Evolutionary conservation across 1,140 invertebrate species (phyloP), one percentile per base, ranked within the genome.

Genomic region (Rhyzopertha dominica): DNA sequence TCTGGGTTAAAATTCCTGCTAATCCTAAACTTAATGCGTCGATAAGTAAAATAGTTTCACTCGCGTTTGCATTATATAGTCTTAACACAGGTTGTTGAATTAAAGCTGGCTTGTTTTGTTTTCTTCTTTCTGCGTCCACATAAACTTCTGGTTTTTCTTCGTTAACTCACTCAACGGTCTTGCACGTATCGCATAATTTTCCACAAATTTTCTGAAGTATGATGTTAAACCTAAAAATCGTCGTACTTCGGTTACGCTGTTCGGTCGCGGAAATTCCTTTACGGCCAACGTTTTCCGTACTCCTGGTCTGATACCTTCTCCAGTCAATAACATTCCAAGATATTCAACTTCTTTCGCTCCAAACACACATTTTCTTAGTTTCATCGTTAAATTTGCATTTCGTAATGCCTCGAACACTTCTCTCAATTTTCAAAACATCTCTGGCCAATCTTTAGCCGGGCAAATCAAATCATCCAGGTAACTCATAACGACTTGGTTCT

Each of bases 391-490:
- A n/a, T n/a, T n/a, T n/a, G n/a, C n/a, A n/a, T n/a, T n/a, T n/a
- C n/a, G n/a, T n/a, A n/a, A n/a, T n/a, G n/a, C n/a, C n/a, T n/a
- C n/a, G n/a, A n/a, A n/a, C n/a, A n/a, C n/a, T n/a, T n/a, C n/a
- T n/a, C n/a, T n/a, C n/a, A n/a, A n/a, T n/a, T n/a, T n/a, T n/a
- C n/a, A n/a, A n/a, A n/a, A n/a, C n/a, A n/a, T n/a, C n/a, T n/a
- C n/a, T n/a, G n/a, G n/a, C n/a, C n/a, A n/a, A n/a, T n/a, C n/a
- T n/a, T n/a, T n/a, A n/a, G n/a, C 58, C 18, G 51, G 51, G 14
- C 59, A 44, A 26, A 51, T 39, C 16, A 52, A 45, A 31, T 55
- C 42, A 43, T 56, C 56, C 10, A 62, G 20, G 36, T 29, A 70
- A 14, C 58, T 37, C 12, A 57, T 31, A 5, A 48, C 48, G 12